These are phyloP conservation scores for Myotis pilosus DNA, from an alignment of 2,797 vertebrate species.

Conservation along the genomic window DNA sequence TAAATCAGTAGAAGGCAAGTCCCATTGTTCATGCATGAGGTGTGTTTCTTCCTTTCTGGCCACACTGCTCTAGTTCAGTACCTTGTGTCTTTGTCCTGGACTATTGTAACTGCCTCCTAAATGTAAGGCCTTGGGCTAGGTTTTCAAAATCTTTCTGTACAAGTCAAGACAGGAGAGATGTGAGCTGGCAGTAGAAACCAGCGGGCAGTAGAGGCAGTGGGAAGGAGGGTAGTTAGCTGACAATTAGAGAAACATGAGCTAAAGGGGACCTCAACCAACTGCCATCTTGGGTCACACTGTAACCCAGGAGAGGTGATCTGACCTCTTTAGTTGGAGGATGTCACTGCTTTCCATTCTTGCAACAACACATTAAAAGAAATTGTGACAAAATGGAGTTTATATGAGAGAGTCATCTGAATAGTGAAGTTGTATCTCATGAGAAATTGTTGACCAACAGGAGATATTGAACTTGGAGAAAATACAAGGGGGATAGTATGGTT, in stretches of 20 bases:
- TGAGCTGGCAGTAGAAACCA: not conserved
- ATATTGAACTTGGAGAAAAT: constrained; percentile 28
- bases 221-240: not conserved
- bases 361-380: not conserved
- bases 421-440: not conserved
- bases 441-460: not conserved
- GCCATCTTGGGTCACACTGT: not conserved
- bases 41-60: not conserved
- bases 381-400: not conserved
- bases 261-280: not conserved
- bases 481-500: not conserved
- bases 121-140: not conserved
- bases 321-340: not conserved
- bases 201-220: not conserved
- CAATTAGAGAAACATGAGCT: not conserved
- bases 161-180: constrained; percentile 40
- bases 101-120: constrained; percentile 22
- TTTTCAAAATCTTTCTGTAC: constrained; percentile 44
- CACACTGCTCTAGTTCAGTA: not conserved
- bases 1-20: not conserved
- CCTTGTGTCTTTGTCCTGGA: not conserved
- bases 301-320: not conserved
- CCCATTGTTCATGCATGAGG: not conserved
- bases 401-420: not conserved
- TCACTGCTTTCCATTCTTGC: not conserved